phyloP scores from a whole-genome alignment of 1,140 invertebrate species.

The Acromyrmex echinatior region DNA sequence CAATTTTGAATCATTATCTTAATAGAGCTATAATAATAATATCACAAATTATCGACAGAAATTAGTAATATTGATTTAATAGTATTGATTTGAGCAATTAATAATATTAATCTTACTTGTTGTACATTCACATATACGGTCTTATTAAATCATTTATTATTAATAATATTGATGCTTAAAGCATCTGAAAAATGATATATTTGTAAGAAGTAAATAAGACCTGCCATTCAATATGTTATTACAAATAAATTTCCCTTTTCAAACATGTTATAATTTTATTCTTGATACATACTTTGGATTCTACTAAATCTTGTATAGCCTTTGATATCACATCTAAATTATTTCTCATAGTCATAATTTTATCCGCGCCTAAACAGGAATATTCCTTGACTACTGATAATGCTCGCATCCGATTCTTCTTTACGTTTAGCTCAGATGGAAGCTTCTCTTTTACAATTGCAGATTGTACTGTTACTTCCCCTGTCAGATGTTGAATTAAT shows the following conservation, averaged over 20 bases:
- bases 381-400: constrained; percentile 90
- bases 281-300: constrained; percentile 72
- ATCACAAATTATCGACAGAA: no score
- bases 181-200: background rate
- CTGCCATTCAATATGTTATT: background rate
- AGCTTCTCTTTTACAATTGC: constrained; percentile 93
- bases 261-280: background rate
- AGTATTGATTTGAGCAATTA: no score
- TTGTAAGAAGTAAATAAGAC: background rate
- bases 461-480: constrained; percentile 90
- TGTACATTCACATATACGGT: no score
- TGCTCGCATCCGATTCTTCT: constrained; percentile 90
- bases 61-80: no score
- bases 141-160: no score
- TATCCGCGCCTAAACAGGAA: constrained; percentile 90
- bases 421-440: constrained; percentile 90
- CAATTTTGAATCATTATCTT: no score
- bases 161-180: no score
- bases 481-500: constrained; percentile 90
- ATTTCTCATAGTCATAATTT: constrained; percentile 88
- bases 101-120: no score
- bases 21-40: no score
- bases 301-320: constrained; percentile 81
- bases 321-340: constrained; percentile 77
- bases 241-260: background rate